These are phyloP conservation scores for Drosophila anomelani DNA, from an alignment of 2,888 invertebrate species.

Conservation along the genomic window DNA sequence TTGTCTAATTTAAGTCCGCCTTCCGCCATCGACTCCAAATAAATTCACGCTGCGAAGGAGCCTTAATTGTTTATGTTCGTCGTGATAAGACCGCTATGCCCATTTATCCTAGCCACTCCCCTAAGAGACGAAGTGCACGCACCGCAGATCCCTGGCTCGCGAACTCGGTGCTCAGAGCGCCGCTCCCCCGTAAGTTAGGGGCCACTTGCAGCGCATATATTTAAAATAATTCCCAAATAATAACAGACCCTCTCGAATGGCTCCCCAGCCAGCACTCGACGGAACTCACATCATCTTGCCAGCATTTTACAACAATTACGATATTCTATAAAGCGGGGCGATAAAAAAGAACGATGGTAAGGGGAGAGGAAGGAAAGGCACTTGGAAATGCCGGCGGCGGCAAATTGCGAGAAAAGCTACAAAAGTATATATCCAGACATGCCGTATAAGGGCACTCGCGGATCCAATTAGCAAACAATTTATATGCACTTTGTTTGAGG, in stretches of 20 bases:
- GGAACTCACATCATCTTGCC: conserved; percentile 50
- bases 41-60: conserved; percentile 4
- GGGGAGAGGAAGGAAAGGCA: conserved; percentile 11
- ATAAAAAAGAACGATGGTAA: conserved; percentile 15
- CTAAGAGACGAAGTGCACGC: conserved; percentile 1
- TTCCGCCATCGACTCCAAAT: not conserved
- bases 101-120: conserved; percentile 22
- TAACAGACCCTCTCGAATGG: conserved; percentile 52
- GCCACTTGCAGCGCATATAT: conserved; percentile 47
- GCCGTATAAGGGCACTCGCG: conserved; percentile 35
- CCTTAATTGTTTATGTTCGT: conserved; percentile 1
- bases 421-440: conserved; percentile 24
- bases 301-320: conserved; percentile 63
- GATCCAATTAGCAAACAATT: conserved; percentile 56
- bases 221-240: conserved; percentile 71
- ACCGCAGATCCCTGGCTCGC: conserved; percentile 4
- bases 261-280: conserved; percentile 20
- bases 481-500: conserved; percentile 41
- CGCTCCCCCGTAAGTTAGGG: conserved; percentile 16
- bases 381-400: conserved; percentile 48
- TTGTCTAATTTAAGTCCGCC: not conserved
- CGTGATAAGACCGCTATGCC: conserved; percentile 8
- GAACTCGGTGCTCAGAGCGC: conserved; percentile 5
- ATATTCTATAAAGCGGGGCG: conserved; percentile 37
- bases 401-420: conserved; percentile 41